Evolutionary conservation across 1,140 invertebrate genomes (phyloP).

Genomic region (Pseudomyrmex dendroicus): DNA sequence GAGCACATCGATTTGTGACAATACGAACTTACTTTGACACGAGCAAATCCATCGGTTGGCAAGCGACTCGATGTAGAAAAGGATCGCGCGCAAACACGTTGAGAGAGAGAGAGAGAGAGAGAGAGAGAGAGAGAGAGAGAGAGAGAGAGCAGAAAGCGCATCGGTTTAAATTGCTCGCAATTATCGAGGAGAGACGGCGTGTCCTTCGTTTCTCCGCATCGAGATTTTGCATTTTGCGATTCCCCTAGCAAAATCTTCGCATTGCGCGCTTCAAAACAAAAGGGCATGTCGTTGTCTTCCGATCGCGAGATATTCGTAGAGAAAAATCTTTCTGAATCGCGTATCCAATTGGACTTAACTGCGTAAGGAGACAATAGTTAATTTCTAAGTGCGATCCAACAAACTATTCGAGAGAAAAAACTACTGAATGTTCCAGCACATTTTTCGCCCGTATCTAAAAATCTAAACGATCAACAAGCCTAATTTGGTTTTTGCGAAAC

Average conservation of each 20-base stretch:
- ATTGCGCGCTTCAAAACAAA: conserved; percentile 5
- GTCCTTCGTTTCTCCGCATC: conserved; percentile 13
- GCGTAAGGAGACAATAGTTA: conserved; percentile 70
- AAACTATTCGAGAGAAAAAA: conserved; percentile 63
- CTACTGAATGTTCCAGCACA: conserved; percentile 58
- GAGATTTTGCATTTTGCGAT: conserved; percentile 3
- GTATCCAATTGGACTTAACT: conserved; percentile 67
- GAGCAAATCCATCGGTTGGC: conserved; percentile 78
- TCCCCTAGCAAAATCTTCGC: not conserved
- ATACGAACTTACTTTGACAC: conserved; percentile 79
- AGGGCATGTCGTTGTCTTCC: conserved; percentile 9
- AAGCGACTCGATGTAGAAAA: conserved; percentile 74
- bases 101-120: not conserved
- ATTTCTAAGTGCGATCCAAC: conserved; percentile 70
- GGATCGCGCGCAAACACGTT: conserved; percentile 55
- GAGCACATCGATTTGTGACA: conserved; percentile 79
- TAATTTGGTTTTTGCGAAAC: conserved; percentile 74
- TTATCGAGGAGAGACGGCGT: conserved; percentile 6
- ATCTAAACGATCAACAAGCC: conserved; percentile 74
- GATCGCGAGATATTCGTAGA: not conserved
- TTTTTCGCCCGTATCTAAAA: conserved; percentile 56
- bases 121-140: conserved; percentile 1
- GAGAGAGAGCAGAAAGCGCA: conserved; percentile 55
- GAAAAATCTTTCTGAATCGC: conserved; percentile 42
- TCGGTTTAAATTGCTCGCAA: conserved; percentile 32